Percentiles rank a stretch among this genome's conserved stretches.
phyloP scores from a whole-genome alignment of 1,140 invertebrate genomes.

The Ostrea edulis region DNA sequence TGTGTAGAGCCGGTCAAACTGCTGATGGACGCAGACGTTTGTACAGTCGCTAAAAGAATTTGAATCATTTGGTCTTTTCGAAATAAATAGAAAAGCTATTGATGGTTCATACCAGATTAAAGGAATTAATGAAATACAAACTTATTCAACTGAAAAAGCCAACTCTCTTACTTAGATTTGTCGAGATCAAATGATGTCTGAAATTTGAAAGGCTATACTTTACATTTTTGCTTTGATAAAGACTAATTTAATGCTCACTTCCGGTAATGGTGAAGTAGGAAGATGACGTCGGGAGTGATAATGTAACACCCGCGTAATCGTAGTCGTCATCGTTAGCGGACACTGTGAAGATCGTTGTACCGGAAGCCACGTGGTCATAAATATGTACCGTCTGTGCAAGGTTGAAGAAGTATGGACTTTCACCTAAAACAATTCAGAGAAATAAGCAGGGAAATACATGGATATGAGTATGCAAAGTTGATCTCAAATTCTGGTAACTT shows the following conservation, averaged over 20 bases:
- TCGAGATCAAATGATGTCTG: too few species aligned
- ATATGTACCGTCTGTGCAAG: slow-evolving; percentile 39
- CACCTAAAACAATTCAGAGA: background rate
- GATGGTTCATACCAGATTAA: too few species aligned
- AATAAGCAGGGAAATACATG: too few species aligned
- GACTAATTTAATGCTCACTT: background rate
- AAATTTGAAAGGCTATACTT: too few species aligned
- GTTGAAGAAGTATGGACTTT: slow-evolving; percentile 38
- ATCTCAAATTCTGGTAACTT: background rate
- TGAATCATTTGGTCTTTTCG: too few species aligned
- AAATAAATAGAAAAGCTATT: too few species aligned
- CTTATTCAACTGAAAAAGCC: too few species aligned
- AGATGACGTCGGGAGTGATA: background rate
- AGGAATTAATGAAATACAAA: too few species aligned
- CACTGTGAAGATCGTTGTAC: background rate
- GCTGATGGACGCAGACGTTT: background rate
- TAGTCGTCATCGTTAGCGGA: background rate
- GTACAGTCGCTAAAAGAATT: background rate
- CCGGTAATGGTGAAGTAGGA: background rate
- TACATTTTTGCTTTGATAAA: too few species aligned
- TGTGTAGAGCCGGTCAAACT: background rate
- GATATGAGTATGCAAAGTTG: background rate
- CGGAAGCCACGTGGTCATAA: slow-evolving; percentile 33
- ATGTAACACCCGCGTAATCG: slow-evolving; percentile 3
- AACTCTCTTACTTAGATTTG: too few species aligned